Evolutionary conservation across 2,888 invertebrate genomes (phyloP).

Genomic region (Baronia brevicornis): DNA sequence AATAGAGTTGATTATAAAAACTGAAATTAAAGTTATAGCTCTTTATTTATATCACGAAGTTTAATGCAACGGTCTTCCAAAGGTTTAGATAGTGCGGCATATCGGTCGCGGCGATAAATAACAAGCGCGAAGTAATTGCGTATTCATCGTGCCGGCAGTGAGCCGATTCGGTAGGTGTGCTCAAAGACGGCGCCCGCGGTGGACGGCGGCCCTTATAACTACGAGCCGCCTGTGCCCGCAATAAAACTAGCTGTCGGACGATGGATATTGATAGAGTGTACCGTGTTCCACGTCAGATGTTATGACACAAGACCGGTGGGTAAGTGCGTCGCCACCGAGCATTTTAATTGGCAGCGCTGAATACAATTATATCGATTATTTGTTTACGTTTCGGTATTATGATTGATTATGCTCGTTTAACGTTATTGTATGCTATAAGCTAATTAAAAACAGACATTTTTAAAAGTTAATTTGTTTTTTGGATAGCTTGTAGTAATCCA

Average conservation of each 20-base stretch:
- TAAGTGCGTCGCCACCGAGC: slow-evolving; percentile 6
- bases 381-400: slow-evolving; percentile 1
- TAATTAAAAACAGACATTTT: too few relatives aligned
- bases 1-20: too few relatives aligned
- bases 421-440: too few relatives aligned
- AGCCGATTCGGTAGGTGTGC: slow-evolving; percentile 8
- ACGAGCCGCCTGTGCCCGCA: slow-evolving; percentile 9
- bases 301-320: slow-evolving; percentile 10
- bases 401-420: too few relatives aligned
- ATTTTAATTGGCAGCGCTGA: slow-evolving; percentile 10
- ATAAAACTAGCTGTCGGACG: slow-evolving; percentile 13
- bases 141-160: slow-evolving; percentile 14
- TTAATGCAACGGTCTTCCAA: slow-evolving; percentile 4
- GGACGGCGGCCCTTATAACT: slow-evolving; percentile 11
- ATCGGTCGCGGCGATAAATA: slow-evolving; percentile 11
- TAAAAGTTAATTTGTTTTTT: too few relatives aligned
- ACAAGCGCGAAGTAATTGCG: slow-evolving; percentile 12
- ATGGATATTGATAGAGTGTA: slow-evolving; percentile 13
- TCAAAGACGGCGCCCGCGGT: slow-evolving; percentile 13
- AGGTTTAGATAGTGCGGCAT: slow-evolving; percentile 2
- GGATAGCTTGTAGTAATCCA: too few relatives aligned
- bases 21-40: too few relatives aligned
- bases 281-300: slow-evolving; percentile 6
- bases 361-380: slow-evolving; percentile 4
- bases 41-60: too few relatives aligned